Evolutionary conservation across 2,888 invertebrate species (phyloP).

Genomic region (Rhagonycha fulva): DNA sequence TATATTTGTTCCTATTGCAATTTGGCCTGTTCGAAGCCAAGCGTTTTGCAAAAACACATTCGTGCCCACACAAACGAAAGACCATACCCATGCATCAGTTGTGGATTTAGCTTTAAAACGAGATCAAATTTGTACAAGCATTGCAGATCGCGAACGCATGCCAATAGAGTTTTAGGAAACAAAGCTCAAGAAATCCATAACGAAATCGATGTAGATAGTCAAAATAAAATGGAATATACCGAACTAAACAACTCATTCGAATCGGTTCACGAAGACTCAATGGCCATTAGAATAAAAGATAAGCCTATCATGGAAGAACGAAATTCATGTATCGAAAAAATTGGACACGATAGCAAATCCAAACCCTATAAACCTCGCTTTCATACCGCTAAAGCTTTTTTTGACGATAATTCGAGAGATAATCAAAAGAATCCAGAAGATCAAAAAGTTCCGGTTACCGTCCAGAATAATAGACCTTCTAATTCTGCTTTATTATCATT

Average conservation of each 20-base stretch:
- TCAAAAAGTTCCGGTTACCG: conserved; percentile 36
- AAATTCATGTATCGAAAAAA: not conserved
- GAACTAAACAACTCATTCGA: conserved; percentile 10
- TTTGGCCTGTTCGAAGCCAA: conserved; percentile 88
- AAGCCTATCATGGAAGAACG: not conserved
- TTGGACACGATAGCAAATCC: conserved; percentile 37
- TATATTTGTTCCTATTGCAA: conserved; percentile 89
- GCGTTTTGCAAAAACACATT: conserved; percentile 92
- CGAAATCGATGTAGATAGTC: conserved; percentile 32
- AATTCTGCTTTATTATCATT: conserved; percentile 76
- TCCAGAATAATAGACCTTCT: conserved; percentile 40
- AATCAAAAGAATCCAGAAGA: conserved; percentile 40
- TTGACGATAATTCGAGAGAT: conserved; percentile 43
- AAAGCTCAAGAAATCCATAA: conserved; percentile 42
- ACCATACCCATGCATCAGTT: conserved; percentile 86
- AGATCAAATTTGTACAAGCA: conserved; percentile 93
- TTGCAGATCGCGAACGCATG: conserved; percentile 61
- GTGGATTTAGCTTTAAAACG: conserved; percentile 92
- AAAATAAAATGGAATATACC: conserved; percentile 25
- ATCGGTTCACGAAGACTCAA: conserved; percentile 6
- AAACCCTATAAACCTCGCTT: conserved; percentile 60
- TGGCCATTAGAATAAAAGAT: not conserved
- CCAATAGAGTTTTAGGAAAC: conserved; percentile 53
- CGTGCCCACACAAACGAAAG: conserved; percentile 92
- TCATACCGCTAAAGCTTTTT: conserved; percentile 50